These are phyloP conservation scores for Pitangus sulphuratus DNA, from an alignment of 2,797 vertebrate genomes.

Conservation along the genomic window DNA sequence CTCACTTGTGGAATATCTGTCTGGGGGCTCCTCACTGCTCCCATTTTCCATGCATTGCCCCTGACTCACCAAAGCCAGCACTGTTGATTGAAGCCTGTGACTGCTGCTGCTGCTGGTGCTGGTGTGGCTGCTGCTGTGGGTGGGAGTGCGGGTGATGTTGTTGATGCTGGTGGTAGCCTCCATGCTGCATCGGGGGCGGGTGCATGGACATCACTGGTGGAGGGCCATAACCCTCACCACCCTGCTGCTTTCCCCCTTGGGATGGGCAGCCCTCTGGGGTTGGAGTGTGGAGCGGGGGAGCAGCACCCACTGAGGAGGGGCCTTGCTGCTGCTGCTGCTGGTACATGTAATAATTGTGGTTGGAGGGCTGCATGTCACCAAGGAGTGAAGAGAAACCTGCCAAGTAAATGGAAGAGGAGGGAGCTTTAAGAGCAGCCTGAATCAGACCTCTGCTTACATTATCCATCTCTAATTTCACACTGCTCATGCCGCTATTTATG, in stretches of 20 bases:
- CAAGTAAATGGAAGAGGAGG: background rate
- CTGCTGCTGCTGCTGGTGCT: conserved; percentile 71
- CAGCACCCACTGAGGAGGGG: conserved; percentile 69
- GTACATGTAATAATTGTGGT: conserved; percentile 83
- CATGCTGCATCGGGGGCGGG: conserved; percentile 75
- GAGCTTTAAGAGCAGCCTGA: background rate
- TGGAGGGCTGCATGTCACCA: conserved; percentile 81
- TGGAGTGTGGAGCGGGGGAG: conserved; percentile 75
- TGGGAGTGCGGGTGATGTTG: conserved; percentile 77
- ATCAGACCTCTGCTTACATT: background rate
- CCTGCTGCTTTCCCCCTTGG: conserved; percentile 73
- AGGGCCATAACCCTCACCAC: conserved; percentile 74
- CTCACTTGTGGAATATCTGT: background rate
- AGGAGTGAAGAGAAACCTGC: conserved; percentile 82
- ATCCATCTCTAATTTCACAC: background rate
- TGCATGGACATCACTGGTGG: conserved; percentile 79
- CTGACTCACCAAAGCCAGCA: conserved; percentile 78
- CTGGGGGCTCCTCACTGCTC: background rate
- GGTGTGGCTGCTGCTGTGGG: conserved; percentile 71
- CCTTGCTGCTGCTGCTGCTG: conserved; percentile 76
- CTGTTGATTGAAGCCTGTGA: conserved; percentile 77
- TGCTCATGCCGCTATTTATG: background rate
- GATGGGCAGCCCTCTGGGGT: conserved; percentile 76
- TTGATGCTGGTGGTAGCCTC: conserved; percentile 77
- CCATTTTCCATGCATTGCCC: background rate